These are phyloP conservation scores for Drosophila robusta DNA, from an alignment of 2,888 invertebrate species.

Conservation along the genomic window DNA sequence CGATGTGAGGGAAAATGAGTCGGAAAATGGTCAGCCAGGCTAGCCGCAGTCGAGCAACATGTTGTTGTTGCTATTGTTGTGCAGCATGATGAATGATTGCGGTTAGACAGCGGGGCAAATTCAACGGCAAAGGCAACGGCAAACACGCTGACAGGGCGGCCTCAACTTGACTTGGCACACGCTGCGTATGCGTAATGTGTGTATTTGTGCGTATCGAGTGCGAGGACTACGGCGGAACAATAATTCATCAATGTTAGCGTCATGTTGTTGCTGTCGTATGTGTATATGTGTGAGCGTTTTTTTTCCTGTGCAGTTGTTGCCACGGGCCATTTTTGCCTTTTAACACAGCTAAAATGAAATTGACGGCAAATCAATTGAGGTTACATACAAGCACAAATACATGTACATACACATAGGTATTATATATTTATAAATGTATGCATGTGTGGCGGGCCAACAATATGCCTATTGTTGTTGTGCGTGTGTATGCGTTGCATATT, in stretches of 20 bases:
- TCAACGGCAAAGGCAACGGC: slow-evolving; percentile 26
- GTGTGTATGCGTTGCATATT: slow-evolving; percentile 38
- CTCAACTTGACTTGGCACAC: slow-evolving; percentile 47
- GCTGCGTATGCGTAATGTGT: slow-evolving; percentile 68
- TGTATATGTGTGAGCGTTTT: slow-evolving; percentile 18
- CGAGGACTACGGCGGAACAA: slow-evolving; percentile 42
- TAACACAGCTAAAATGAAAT: slow-evolving; percentile 60
- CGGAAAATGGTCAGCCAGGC: slow-evolving; percentile 57
- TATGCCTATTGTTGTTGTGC: slow-evolving; percentile 27
- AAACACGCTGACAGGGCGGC: slow-evolving; percentile 65
- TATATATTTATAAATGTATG: slow-evolving; percentile 2
- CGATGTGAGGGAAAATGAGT: slow-evolving; percentile 45
- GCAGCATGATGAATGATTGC: slow-evolving; percentile 75
- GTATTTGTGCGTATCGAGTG: slow-evolving; percentile 12
- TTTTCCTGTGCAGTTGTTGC: slow-evolving; percentile 28
- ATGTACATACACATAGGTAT: slow-evolving; percentile 7
- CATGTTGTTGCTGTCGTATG: slow-evolving; percentile 31
- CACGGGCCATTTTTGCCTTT: slow-evolving; percentile 45
- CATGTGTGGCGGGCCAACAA: slow-evolving; percentile 18
- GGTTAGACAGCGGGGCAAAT: slow-evolving; percentile 44
- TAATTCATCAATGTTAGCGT: slow-evolving; percentile 75
- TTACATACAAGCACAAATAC: slow-evolving; percentile 43
- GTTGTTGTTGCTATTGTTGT: slow-evolving; percentile 47
- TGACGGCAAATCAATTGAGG: slow-evolving; percentile 80
- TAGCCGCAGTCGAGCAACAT: slow-evolving; percentile 45